These are phyloP conservation scores for Cynodonichthys magdalenae DNA, from an alignment of 2,797 vertebrate genomes.

Conservation along the genomic window DNA sequence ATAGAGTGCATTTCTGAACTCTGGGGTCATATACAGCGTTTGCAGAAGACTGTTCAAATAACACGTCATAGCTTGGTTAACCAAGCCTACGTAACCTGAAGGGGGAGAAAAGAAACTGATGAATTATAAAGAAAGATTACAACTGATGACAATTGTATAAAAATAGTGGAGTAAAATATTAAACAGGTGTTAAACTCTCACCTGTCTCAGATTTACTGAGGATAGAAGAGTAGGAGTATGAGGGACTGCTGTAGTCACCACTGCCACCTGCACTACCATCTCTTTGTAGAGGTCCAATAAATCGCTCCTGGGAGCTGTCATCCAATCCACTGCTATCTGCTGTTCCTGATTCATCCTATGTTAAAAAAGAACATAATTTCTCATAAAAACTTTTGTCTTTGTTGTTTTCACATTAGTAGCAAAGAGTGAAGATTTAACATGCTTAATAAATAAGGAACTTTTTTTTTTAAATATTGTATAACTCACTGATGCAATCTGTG, in stretches of 20 bases:
- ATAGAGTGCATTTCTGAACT: constrained; percentile 99
- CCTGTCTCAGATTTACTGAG: constrained; percentile 98
- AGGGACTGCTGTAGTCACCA: constrained; percentile 93
- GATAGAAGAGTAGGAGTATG: constrained; percentile 95
- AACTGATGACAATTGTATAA: not conserved
- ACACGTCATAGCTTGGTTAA: constrained; percentile 99
- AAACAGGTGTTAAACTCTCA: constrained; percentile 56
- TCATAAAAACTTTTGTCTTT: not conserved
- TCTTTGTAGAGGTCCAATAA: constrained; percentile 93
- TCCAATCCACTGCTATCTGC: constrained; percentile 86
- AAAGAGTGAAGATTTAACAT: not conserved
- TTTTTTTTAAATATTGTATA: not conserved
- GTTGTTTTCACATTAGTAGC: not conserved
- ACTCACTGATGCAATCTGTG: constrained; percentile 88
- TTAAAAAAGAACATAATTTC: not conserved
- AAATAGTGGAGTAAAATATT: not conserved
- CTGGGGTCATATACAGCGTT: constrained; percentile 98
- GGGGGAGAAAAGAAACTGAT: not conserved
- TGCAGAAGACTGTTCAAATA: constrained; percentile 99
- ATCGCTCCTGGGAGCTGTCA: constrained; percentile 88
- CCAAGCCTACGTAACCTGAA: constrained; percentile 95
- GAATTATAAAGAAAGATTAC: not conserved
- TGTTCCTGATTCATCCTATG: constrained; percentile 85
- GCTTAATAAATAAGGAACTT: not conserved
- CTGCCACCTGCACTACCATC: constrained; percentile 89